phyloP scores from a whole-genome alignment of 2,113 vertebrate genomes.

The Triplophysa rosa region DNA sequence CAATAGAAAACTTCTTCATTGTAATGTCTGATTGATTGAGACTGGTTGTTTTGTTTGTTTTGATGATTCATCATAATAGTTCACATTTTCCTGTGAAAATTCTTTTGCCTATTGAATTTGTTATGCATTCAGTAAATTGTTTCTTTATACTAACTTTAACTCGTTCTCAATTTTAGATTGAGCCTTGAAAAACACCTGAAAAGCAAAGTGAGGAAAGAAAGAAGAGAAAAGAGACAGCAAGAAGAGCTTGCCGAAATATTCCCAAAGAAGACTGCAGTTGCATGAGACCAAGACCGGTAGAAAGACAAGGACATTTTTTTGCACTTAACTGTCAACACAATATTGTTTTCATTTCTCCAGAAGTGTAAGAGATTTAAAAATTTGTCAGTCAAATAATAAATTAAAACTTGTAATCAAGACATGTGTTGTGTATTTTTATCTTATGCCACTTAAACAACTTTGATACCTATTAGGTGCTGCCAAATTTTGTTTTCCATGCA shows the following conservation, averaged over 20 bases:
- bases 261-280: conserved; percentile 68
- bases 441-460: too few relatives aligned
- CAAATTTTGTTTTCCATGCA: too few relatives aligned
- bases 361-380: neutral
- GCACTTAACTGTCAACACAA: neutral
- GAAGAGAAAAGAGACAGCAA: conserved; percentile 59
- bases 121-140: too few relatives aligned
- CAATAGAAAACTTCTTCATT: too few relatives aligned
- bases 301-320: neutral
- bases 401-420: neutral
- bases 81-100: too few relatives aligned
- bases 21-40: too few relatives aligned
- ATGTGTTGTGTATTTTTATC: neutral
- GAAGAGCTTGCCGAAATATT: conserved; percentile 73
- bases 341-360: neutral
- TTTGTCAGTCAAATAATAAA: conserved; percentile 29
- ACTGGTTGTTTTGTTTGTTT: too few relatives aligned
- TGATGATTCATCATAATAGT: too few relatives aligned
- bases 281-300: conserved; percentile 25
- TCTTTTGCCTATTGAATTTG: too few relatives aligned
- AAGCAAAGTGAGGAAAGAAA: conserved; percentile 59
- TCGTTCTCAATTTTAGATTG: conserved; percentile 73
- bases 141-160: too few relatives aligned
- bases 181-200: conserved; percentile 79
- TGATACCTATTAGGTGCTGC: too few relatives aligned